Percentiles rank a stretch among this genome's conserved stretches.
Evolutionary conservation across 1,140 invertebrate species (phyloP).

Genomic region (Drosophila dunni): DNA sequence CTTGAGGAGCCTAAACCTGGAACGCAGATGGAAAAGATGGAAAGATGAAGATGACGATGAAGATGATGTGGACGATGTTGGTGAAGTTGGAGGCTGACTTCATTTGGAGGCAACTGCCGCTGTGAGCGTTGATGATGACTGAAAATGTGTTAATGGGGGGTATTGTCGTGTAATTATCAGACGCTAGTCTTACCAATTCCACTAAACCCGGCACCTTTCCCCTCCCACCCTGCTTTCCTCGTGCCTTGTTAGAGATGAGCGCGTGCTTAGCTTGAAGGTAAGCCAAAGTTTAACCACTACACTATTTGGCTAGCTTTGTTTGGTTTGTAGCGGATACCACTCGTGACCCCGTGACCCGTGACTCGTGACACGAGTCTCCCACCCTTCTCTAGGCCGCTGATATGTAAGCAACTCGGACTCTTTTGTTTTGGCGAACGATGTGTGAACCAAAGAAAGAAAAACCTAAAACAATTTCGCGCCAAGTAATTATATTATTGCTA

Average conservation of each 20-base stretch:
- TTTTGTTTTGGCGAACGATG: conserved; percentile 63
- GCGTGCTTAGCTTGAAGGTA: too few species aligned
- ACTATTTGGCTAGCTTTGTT: too few species aligned
- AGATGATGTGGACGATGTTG: conserved; percentile 1
- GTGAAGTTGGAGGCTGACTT: conserved; percentile 9
- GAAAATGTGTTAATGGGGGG: conserved; percentile 82
- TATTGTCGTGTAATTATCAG: conserved; percentile 82
- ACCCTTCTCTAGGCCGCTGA: too few species aligned
- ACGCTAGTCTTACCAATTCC: conserved; percentile 2
- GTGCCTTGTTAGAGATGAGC: too few species aligned
- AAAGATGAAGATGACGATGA: not conserved
- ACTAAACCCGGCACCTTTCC: conserved; percentile 36
- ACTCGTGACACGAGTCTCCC: too few species aligned
- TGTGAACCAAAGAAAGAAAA: conserved; percentile 68
- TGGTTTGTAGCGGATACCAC: too few species aligned
- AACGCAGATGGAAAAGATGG: not conserved
- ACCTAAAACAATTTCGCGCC: conserved; percentile 78
- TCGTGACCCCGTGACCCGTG: too few species aligned
- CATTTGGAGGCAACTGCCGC: conserved; percentile 30
- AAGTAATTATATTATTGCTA: conserved; percentile 82
- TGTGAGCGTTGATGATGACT: conserved; percentile 66
- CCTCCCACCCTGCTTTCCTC: conserved; percentile 29
- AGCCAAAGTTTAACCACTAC: too few species aligned
- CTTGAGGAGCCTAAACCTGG: conserved; percentile 15
- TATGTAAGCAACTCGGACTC: conserved; percentile 9